Evolutionary conservation across 2,113 vertebrate species (phyloP).

Genomic region (Pseudorectes ferrugineus): DNA sequence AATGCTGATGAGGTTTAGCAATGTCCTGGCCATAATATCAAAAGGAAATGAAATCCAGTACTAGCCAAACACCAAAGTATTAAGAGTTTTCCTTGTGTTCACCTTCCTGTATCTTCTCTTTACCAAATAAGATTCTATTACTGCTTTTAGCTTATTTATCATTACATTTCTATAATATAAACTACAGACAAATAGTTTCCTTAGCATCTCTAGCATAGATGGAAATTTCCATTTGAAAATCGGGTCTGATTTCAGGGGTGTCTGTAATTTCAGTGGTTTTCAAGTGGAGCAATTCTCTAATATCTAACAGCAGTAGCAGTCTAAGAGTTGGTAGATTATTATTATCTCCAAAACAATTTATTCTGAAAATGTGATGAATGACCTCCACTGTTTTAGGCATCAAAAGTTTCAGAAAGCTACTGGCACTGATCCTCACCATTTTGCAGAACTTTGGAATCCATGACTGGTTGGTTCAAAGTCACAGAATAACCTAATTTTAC

Average conservation of each 20-base stretch:
- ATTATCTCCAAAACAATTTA: not conserved
- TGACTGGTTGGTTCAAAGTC: not conserved
- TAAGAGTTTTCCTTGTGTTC: not conserved
- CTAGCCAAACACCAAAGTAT: not conserved
- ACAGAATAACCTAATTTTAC: not conserved
- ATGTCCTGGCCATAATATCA: not conserved
- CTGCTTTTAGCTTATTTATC: not conserved
- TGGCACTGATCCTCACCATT: not conserved
- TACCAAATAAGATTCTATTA: not conserved
- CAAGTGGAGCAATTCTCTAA: not conserved
- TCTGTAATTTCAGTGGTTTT: not conserved
- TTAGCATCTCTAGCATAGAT: not conserved
- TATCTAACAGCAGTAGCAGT: not conserved
- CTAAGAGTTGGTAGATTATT: not conserved
- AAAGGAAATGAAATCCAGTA: not conserved
- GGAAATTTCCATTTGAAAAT: not conserved
- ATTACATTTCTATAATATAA: not conserved
- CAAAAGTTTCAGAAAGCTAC: not conserved
- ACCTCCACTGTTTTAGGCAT: not conserved
- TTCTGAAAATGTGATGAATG: not conserved
- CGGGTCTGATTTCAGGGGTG: not conserved
- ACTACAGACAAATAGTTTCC: not conserved
- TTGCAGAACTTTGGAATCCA: not conserved
- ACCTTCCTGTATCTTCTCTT: not conserved
- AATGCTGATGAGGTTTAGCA: not conserved